Conservation (phyloP, 2,888 invertebrate genomes). For the Campoplex capitator region DNA sequence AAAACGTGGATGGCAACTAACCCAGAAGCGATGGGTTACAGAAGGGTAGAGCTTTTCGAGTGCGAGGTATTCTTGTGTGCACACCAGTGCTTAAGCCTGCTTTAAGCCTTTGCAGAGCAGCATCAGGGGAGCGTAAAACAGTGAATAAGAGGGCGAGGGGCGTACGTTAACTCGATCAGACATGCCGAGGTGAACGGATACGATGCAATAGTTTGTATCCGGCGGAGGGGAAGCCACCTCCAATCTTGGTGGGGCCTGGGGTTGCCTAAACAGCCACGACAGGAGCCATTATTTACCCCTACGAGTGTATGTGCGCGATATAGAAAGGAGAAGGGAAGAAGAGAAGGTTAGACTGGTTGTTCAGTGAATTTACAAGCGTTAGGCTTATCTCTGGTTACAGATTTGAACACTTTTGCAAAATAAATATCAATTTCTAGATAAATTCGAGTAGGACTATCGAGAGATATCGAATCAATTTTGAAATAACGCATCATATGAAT, state of each 20-base stretch:
- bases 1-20: constrained; percentile 16
- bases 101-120: constrained; percentile 55
- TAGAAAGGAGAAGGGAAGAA: constrained; percentile 25
- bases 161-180: constrained; percentile 80
- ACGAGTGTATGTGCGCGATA: constrained; percentile 22
- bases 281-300: constrained; percentile 79
- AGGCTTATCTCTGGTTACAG: constrained; percentile 37
- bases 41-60: constrained; percentile 41
- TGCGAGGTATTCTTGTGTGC: constrained; percentile 32
- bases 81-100: constrained; percentile 41
- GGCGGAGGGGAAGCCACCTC: constrained; percentile 79
- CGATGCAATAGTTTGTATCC: constrained; percentile 80
- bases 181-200: constrained; percentile 78
- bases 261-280: constrained; percentile 80
- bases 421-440: neutral
- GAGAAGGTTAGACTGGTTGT: constrained; percentile 14
- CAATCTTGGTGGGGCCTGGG: constrained; percentile 77
- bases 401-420: constrained; percentile 74
- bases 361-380: constrained; percentile 30
- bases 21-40: constrained; percentile 42
- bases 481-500: neutral
- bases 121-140: constrained; percentile 63
- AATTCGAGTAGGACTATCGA: neutral
- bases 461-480: too few relatives aligned
- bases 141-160: constrained; percentile 59